These are phyloP conservation scores for Percopsis omiscomaycus DNA, from an alignment of 2,797 vertebrate species.

Conservation along the genomic window DNA sequence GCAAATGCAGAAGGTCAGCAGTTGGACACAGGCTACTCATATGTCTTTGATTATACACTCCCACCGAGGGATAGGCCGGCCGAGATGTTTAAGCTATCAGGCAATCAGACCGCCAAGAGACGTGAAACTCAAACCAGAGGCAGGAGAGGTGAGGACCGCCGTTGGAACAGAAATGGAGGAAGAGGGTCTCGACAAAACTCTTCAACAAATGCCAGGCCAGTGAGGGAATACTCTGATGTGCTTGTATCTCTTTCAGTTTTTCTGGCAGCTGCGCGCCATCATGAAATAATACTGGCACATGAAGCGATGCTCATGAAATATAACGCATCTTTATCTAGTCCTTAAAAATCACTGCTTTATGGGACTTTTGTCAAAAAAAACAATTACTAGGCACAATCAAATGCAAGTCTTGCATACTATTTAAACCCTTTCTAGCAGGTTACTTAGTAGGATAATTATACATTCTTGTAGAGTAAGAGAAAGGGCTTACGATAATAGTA, in stretches of 20 bases:
- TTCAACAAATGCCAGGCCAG: conserved; percentile 66
- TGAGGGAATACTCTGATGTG: conserved; percentile 49
- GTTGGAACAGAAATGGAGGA: conserved; percentile 55
- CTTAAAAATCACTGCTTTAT: conserved; percentile 42
- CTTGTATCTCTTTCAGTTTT: conserved; percentile 57
- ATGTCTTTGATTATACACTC: conserved; percentile 80
- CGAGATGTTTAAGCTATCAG: conserved; percentile 77
- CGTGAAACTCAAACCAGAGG: conserved; percentile 79
- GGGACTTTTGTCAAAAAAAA: conserved; percentile 50
- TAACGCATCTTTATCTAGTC: conserved; percentile 47
- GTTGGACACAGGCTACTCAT: conserved; percentile 72
- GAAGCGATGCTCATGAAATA: conserved; percentile 44
- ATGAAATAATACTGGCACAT: conserved; percentile 51
- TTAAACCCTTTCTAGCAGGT: conserved; percentile 22
- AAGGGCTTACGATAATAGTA: too few relatives aligned
- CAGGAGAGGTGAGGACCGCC: conserved; percentile 48
- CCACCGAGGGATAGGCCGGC: conserved; percentile 65
- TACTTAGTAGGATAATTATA: conserved; percentile 16
- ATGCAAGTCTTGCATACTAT: conserved; percentile 32
- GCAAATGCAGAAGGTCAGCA: conserved; percentile 77
- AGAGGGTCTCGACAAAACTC: conserved; percentile 50
- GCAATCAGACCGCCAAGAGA: conserved; percentile 76
- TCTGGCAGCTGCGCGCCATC: conserved; percentile 37
- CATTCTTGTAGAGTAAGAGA: conserved; percentile 9
- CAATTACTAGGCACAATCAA: conserved; percentile 33